Evolutionary conservation across 2,113 vertebrate species (phyloP).

Genomic region (Tretioscincus oriximinensis): DNA sequence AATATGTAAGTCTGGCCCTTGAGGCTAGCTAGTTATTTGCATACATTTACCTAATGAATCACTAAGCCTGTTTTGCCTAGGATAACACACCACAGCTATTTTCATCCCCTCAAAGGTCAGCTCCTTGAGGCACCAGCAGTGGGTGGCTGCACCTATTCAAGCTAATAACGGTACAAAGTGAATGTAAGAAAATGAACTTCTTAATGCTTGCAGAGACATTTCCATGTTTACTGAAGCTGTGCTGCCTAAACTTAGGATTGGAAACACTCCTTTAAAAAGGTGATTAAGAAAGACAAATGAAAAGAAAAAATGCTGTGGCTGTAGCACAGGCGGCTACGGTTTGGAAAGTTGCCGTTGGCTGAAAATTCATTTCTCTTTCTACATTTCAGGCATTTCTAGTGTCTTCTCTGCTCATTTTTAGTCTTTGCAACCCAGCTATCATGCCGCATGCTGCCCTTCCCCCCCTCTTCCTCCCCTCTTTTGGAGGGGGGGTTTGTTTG

Average conservation of each 20-base stretch:
- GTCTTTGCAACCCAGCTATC: background rate
- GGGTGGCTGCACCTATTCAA: background rate
- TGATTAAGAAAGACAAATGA: conserved; percentile 22
- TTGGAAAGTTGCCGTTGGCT: background rate
- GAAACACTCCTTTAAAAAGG: conserved; percentile 22
- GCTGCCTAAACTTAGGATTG: conserved; percentile 7
- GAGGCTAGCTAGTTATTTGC: background rate
- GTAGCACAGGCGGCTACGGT: background rate
- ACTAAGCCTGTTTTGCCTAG: background rate
- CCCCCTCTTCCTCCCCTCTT: too few species aligned
- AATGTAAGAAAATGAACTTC: background rate
- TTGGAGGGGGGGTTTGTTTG: too few species aligned
- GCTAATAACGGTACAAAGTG: background rate
- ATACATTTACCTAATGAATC: background rate
- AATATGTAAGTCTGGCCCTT: too few species aligned
- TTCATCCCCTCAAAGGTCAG: background rate
- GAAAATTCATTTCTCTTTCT: background rate
- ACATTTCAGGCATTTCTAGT: background rate
- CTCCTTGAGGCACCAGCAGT: background rate
- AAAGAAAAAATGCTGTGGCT: background rate
- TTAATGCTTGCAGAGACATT: background rate
- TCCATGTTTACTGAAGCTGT: conserved; percentile 12
- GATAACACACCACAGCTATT: background rate
- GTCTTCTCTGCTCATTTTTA: background rate
- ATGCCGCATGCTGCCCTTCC: too few species aligned